Evolutionary conservation across 2,888 invertebrate species (phyloP).

Genomic region (Scaptomyza tumidula): DNA sequence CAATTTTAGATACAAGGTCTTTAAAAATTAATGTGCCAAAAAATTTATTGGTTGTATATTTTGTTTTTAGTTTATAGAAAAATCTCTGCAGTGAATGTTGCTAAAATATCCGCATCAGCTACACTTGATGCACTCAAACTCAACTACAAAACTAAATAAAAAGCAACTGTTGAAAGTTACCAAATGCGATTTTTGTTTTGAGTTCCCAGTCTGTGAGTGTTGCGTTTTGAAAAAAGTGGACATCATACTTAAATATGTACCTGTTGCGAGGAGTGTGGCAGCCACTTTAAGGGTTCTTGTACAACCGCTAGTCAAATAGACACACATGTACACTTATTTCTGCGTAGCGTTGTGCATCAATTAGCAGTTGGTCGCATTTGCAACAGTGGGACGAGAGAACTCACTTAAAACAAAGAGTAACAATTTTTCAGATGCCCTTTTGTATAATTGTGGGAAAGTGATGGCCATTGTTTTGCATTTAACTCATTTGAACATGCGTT

Average conservation of each 20-base stretch:
- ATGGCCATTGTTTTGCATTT: constrained; percentile 38
- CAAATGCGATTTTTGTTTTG: constrained; percentile 1
- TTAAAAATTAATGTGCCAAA: background rate
- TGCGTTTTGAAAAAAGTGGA: constrained; percentile 51
- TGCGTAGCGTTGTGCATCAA: constrained; percentile 51
- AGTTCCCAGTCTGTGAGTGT: constrained; percentile 23
- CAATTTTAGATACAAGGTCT: background rate
- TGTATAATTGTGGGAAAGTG: constrained; percentile 52
- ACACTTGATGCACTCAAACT: constrained; percentile 41
- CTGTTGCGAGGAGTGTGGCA: constrained; percentile 12
- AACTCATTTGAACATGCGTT: constrained; percentile 43
- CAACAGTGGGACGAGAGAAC: constrained; percentile 12
- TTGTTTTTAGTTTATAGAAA: background rate
- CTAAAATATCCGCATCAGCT: constrained; percentile 9
- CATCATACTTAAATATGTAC: constrained; percentile 25
- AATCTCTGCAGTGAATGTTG: background rate
- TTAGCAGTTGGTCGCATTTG: constrained; percentile 34
- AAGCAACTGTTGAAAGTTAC: constrained; percentile 26
- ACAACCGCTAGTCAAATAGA: constrained; percentile 12
- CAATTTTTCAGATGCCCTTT: background rate
- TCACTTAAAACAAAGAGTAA: background rate
- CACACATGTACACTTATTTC: constrained; percentile 19
- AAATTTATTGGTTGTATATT: background rate
- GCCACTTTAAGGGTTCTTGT: constrained; percentile 20
- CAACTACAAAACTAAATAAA: constrained; percentile 52